phyloP scores from a whole-genome alignment of 2,888 invertebrate species.

The Malacosoma neustria region DNA sequence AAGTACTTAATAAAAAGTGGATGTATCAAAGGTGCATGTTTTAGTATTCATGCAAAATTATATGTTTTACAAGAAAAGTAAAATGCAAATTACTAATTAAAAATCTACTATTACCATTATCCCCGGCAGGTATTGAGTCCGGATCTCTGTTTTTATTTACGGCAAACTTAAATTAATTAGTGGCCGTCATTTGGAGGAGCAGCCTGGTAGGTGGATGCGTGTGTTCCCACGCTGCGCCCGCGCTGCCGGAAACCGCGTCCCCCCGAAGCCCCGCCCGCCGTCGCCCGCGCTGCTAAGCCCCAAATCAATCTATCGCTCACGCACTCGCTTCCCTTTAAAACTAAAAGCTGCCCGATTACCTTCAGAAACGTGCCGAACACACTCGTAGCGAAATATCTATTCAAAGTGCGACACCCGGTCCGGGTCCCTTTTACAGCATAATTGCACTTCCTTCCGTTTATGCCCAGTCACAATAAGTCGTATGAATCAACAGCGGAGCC shows the following conservation, averaged over 20 bases:
- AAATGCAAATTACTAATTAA: neutral
- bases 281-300: conserved; percentile 46
- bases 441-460: conserved; percentile 55
- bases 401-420: conserved; percentile 39
- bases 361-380: conserved; percentile 47
- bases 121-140: conserved; percentile 24
- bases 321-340: conserved; percentile 48
- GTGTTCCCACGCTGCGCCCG: conserved; percentile 69
- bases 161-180: conserved; percentile 66
- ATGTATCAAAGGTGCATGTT: no score
- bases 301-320: conserved; percentile 57
- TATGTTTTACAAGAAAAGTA: neutral
- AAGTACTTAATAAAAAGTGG: no score
- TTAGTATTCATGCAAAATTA: no score
- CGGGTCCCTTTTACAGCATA: conserved; percentile 38
- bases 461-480: conserved; percentile 1
- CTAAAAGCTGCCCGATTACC: conserved; percentile 38
- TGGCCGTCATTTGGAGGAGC: conserved; percentile 58
- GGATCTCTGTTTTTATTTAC: conserved; percentile 47
- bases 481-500: neutral
- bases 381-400: conserved; percentile 59
- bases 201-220: conserved; percentile 55
- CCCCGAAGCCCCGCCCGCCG: conserved; percentile 24
- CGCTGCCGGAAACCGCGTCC: conserved; percentile 55
- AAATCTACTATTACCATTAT: conserved; percentile 8